A percentile compares a stretch with the other conserved stretches of the same genome.
Conservation (phyloP, 2,888 invertebrate species). For the Lycia hirtaria region DNA sequence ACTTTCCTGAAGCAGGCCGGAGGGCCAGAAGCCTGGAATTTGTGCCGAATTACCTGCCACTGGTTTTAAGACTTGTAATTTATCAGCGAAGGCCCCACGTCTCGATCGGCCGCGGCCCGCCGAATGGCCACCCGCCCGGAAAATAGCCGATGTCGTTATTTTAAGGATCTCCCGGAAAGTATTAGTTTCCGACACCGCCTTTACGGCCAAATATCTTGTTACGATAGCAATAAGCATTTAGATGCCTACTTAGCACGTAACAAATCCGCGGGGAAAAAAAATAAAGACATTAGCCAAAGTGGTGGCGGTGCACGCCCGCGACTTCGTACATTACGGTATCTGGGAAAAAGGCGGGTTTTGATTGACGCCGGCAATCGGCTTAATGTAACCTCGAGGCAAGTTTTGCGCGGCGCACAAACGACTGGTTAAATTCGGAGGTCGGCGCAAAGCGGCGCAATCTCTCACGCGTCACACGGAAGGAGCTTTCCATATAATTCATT, state of each 20-base stretch:
- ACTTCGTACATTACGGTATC: constrained; percentile 63
- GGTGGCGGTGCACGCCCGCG: constrained; percentile 53
- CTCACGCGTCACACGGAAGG: constrained; percentile 80
- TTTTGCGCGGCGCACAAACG: constrained; percentile 79
- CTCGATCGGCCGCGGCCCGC: constrained; percentile 64
- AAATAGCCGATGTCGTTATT: constrained; percentile 68
- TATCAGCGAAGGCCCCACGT: constrained; percentile 80
- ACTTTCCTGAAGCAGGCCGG: constrained; percentile 73
- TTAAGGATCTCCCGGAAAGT: constrained; percentile 55
- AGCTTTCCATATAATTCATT: constrained; percentile 84
- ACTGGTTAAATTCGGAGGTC: constrained; percentile 83
- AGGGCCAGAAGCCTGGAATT: constrained; percentile 73
- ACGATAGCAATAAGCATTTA: constrained; percentile 54
- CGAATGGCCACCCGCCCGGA: constrained; percentile 61
- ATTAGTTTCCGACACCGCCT: constrained; percentile 51
- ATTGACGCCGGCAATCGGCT: constrained; percentile 84
- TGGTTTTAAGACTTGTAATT: constrained; percentile 87
- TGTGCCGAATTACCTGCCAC: constrained; percentile 87
- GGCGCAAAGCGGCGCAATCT: constrained; percentile 82
- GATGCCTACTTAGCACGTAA: constrained; percentile 49
- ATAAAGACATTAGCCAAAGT: constrained; percentile 62
- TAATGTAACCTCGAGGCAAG: constrained; percentile 84
- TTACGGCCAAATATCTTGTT: constrained; percentile 51
- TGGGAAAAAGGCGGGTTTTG: constrained; percentile 79
- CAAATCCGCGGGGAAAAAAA: constrained; percentile 47